Conservation (phyloP, 2,797 vertebrate genomes). For the Argya squamiceps region DNA sequence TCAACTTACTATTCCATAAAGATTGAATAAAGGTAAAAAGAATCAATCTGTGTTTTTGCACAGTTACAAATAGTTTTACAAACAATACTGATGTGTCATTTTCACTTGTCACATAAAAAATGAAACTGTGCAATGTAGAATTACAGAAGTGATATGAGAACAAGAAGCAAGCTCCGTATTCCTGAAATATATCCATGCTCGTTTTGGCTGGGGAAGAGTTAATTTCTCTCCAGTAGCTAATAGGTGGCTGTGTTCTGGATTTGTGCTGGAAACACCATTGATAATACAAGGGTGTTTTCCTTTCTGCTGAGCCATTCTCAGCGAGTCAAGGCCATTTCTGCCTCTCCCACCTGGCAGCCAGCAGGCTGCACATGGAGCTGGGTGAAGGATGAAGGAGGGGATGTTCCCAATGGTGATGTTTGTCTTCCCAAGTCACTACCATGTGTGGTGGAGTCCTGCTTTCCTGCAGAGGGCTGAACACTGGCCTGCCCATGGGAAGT, state of each 20-base stretch:
- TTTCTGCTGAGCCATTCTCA: not conserved
- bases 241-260: not conserved
- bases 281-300: too few species aligned
- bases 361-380: not conserved
- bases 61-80: not conserved
- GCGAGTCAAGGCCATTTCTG: not conserved
- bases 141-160: not conserved
- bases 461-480: not conserved
- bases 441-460: not conserved
- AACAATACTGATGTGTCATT: not conserved
- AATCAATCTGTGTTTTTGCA: conserved; percentile 23
- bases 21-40: conserved; percentile 51
- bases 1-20: conserved; percentile 82
- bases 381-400: too few species aligned
- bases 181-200: not conserved
- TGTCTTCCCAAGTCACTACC: not conserved
- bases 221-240: not conserved
- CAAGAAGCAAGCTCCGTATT: not conserved
- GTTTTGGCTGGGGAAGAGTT: not conserved
- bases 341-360: not conserved
- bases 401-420: not conserved
- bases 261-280: not conserved
- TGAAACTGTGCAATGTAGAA: not conserved
- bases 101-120: not conserved
- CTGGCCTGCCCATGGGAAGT: not conserved